Base-by-base conservation (phyloP, 2,888 invertebrate species). In the Lasioglossum malachurum region DNA sequence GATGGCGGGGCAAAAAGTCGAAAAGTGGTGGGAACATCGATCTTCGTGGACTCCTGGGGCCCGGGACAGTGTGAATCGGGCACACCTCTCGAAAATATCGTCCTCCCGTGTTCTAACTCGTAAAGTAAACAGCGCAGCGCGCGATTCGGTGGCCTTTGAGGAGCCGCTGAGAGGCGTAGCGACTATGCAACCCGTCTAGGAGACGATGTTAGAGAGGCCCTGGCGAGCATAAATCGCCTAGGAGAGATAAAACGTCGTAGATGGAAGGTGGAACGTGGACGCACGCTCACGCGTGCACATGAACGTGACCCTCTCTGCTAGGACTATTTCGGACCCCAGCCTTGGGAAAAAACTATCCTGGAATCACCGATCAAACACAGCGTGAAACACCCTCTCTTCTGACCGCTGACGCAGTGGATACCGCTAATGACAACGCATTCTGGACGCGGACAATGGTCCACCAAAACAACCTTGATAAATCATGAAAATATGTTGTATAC, bases 191-290 rank as follows among this genome's bases (percentile, higher is more conserved):
- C 74, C 78, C 64, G 80, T 83, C 90, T 88, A 90, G 81, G 80
- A 87, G 82, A 78, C 74, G 80, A 84, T 81, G 87, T 76, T 90
- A 78, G 88, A 87, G 77, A 67, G 83, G 53, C 67, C 46, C 57
- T 38, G 41, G 46, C 64, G 85, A 60, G 81, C 83, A 91, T 92
- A 92, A 92, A 92, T 91, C 84, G 86, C 87, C 83, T 83, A 80
- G 81, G 75, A 84, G 73, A 88, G 84, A 91, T 90, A 89, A 89
- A 91, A 79, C 79, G 72, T 78, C 74, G 80, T 69, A 49, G 80
- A 83, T 77, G 82, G 85, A 78, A 84, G 86, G 80, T 80, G 80
- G 75, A 82, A 87, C 75, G 74, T 71, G 67, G 69, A 74, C 81
- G 78, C 78, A 67, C 16, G 35, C 67, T 67, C 67, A 67, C 67